Evolutionary conservation across 2,113 vertebrate species (phyloP).

Genomic region (Fregata magnificens): DNA sequence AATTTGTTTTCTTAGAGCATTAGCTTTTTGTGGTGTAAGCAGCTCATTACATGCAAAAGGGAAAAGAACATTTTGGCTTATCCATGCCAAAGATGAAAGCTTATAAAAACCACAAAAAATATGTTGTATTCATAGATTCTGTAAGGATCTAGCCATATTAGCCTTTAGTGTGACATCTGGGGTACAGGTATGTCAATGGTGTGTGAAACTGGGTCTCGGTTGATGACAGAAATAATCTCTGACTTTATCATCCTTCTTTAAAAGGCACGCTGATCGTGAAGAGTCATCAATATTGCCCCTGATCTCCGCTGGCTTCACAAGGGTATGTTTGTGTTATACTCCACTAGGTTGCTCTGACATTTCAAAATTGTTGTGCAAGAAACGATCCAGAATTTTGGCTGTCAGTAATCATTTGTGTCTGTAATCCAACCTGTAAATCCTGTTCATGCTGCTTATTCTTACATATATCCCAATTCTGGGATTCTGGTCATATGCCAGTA

Average conservation of each 20-base stretch:
- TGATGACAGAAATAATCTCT: not conserved
- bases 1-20: not conserved
- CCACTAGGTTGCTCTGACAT: not conserved
- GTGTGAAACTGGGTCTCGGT: not conserved
- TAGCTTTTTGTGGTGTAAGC: not conserved
- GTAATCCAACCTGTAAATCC: not conserved
- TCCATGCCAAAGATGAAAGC: not conserved
- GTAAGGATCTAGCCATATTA: not conserved
- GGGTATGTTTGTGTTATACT: slow-evolving; percentile 77
- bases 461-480: not conserved
- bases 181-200: not conserved
- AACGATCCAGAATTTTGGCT: not conserved
- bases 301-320: slow-evolving; percentile 93
- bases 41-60: not conserved
- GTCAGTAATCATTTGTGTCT: not conserved
- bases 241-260: slow-evolving; percentile 33
- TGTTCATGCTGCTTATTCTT: not conserved
- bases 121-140: not conserved
- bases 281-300: slow-evolving; percentile 92
- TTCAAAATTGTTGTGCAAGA: not conserved
- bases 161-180: not conserved
- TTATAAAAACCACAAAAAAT: not conserved
- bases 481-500: not conserved
- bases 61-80: not conserved
- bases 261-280: slow-evolving; percentile 88